phyloP scores from a whole-genome alignment of 2,888 invertebrate genomes.

The Prosapia bicincta region DNA sequence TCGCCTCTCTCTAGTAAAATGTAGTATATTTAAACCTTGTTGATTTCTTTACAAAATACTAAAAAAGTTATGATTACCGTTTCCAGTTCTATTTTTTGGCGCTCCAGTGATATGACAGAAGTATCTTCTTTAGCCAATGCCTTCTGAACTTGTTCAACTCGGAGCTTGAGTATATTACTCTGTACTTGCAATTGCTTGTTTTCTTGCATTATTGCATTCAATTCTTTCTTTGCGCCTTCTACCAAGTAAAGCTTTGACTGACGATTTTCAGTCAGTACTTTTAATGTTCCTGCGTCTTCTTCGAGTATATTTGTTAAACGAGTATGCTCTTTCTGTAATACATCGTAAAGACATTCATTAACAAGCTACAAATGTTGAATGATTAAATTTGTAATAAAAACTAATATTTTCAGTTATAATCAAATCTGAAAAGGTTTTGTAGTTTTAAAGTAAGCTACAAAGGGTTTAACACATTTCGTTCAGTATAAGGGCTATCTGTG shows the following conservation, averaged over 20 bases:
- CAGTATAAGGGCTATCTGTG: too few relatives aligned
- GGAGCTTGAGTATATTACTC: conserved; percentile 52
- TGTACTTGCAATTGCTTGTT: conserved; percentile 32
- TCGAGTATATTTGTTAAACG: conserved; percentile 13
- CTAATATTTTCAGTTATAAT: too few relatives aligned
- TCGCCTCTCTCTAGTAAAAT: too few relatives aligned
- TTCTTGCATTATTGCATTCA: conserved; percentile 41
- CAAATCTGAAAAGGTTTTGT: too few relatives aligned
- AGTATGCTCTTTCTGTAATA: conserved; percentile 3
- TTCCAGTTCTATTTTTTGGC: conserved; percentile 65
- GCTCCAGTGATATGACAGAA: conserved; percentile 63
- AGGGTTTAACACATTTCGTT: too few relatives aligned
- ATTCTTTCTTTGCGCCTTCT: conserved; percentile 57
- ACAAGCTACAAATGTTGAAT: too few relatives aligned
- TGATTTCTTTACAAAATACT: too few relatives aligned
- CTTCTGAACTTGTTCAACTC: conserved; percentile 62
- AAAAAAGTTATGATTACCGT: conserved; percentile 52
- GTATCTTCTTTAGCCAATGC: conserved; percentile 61
- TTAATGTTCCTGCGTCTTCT: not conserved
- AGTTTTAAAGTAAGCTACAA: too few relatives aligned
- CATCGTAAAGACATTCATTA: too few relatives aligned
- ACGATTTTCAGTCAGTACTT: conserved; percentile 48
- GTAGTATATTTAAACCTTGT: too few relatives aligned
- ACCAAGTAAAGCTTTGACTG: conserved; percentile 54
- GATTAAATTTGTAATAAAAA: too few relatives aligned